Evolutionary conservation across 1,140 invertebrate genomes (phyloP), one percentile per base, ranked within the genome.

Genomic region (Goniozus legneri): DNA sequence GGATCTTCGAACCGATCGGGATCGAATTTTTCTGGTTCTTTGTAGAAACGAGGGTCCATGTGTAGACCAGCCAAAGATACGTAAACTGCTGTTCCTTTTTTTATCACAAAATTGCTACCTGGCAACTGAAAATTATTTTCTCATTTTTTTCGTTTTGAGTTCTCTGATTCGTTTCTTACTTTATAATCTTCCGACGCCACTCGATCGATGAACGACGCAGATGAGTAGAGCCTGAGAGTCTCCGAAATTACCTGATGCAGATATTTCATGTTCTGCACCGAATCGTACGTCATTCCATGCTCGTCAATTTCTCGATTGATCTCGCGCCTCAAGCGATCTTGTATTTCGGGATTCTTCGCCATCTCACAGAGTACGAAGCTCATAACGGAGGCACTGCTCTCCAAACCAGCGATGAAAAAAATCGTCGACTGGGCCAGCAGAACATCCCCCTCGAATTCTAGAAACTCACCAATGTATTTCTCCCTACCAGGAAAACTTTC

Each of bases 161-260:
- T 45, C 1, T 30, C 21, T 36, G 8, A 35, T 36, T 15, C 43
- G 10, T 19, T 6, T 19, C 18, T 8, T 42, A 66, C 58, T 22
- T 58, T 54, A 14, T 72, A 73, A 51, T 71, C 73, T 35, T 71
- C 48, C 1, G 60, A 52, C 0, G 78, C 49, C 16, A 68, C 53
- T 33, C 83, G 62, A n/a, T 75, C 78, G 34, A 82, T 65, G 3
- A 80, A 47, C 3, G 82, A 79, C 3, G 81, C 79, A 0, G 80
- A 72, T 6, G 83, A 80, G 59, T 77, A 80, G 2, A 83, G 35
- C 15, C 83, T 64, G 6, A 84, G 49, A 3, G 75, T 65, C 33
- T 70, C 67, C 0, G 52, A 56, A 0, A 67, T 47, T 8, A 58
- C 45, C 35, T 66, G 61, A 31, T 65, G 22, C 3, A 69, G 31